phyloP scores from a whole-genome alignment of 2,113 vertebrate species.

The Anguilla rostrata region DNA sequence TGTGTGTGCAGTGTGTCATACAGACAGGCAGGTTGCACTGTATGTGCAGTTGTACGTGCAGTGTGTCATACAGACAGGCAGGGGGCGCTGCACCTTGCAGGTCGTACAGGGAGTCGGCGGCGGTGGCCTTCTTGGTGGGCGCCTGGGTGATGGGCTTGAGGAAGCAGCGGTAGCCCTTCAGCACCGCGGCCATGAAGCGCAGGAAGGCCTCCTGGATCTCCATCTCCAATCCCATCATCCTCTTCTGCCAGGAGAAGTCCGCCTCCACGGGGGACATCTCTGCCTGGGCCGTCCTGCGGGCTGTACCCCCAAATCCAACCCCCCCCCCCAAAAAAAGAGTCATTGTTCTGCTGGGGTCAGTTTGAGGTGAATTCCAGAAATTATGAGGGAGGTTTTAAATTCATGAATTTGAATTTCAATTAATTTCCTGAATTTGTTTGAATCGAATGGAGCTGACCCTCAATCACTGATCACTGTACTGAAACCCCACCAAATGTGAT shows the following conservation, averaged over 20 bases:
- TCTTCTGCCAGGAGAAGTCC: slow-evolving; percentile 95
- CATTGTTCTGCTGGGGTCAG: too few species aligned
- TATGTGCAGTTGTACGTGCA: not conserved
- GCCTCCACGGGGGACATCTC: slow-evolving; percentile 94
- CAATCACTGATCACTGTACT: too few species aligned
- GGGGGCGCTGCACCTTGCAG: slow-evolving; percentile 78
- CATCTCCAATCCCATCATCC: slow-evolving; percentile 88
- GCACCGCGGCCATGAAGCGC: slow-evolving; percentile 92
- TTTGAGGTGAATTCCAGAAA: too few species aligned
- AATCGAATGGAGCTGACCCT: too few species aligned
- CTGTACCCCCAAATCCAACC: slow-evolving; percentile 49
- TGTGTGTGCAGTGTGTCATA: too few species aligned
- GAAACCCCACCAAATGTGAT: too few species aligned
- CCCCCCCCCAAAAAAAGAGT: not conserved
- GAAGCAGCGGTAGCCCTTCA: slow-evolving; percentile 91
- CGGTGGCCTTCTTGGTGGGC: slow-evolving; percentile 91
- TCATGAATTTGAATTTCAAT: too few species aligned
- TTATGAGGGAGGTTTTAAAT: too few species aligned
- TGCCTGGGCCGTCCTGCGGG: slow-evolving; percentile 75
- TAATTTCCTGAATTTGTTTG: too few species aligned
- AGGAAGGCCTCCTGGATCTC: slow-evolving; percentile 95
- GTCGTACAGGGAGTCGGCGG: slow-evolving; percentile 91
- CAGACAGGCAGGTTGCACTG: not conserved
- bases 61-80: not conserved
- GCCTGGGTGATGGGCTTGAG: slow-evolving; percentile 94